phyloP scores from a whole-genome alignment of 2,888 invertebrate species.

The Clanis bilineata region DNA sequence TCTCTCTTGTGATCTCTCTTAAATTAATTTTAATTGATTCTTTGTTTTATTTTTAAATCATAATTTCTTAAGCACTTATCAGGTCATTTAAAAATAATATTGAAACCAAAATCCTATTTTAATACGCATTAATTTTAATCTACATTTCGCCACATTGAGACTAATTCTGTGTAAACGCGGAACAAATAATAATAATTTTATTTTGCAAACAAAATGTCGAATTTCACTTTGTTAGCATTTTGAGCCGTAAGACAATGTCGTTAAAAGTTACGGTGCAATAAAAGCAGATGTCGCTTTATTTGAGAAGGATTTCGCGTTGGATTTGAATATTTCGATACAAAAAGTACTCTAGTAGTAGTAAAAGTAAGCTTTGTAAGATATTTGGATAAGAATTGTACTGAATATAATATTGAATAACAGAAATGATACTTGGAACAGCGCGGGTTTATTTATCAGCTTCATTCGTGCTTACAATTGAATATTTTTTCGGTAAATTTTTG shows the following conservation, averaged over 20 bases:
- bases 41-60: no score
- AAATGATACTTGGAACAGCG: not conserved
- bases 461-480: not conserved
- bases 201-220: not conserved
- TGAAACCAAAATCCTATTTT: no score
- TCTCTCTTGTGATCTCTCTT: no score
- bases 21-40: no score
- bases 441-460: not conserved
- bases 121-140: not conserved
- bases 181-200: not conserved
- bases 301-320: not conserved
- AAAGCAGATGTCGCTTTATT: constrained; percentile 7
- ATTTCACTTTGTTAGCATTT: not conserved
- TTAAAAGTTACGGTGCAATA: constrained; percentile 1
- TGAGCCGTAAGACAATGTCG: not conserved
- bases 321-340: constrained; percentile 4
- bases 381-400: not conserved
- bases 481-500: not conserved
- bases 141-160: not conserved
- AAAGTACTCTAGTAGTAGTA: no score
- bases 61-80: no score
- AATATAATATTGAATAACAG: not conserved
- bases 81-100: no score
- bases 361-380: not conserved
- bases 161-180: not conserved